A percentile compares a stretch with the other conserved stretches of the same genome.
phyloP scores from a whole-genome alignment of 2,888 invertebrate species.

The Pristionchus fissidentatus region DNA sequence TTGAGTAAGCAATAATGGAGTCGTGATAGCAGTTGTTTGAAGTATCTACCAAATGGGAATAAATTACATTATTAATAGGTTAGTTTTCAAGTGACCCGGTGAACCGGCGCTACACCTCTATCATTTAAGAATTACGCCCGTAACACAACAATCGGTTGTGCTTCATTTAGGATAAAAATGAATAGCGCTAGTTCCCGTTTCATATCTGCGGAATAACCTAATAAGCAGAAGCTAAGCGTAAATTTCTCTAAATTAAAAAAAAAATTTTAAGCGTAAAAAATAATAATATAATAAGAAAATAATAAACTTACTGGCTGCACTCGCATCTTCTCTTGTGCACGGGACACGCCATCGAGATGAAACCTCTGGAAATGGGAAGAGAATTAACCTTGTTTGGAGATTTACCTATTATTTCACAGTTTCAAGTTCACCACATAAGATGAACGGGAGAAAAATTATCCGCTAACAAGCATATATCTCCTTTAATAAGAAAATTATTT shows the following conservation, averaged over 20 bases:
- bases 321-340: slow-evolving; percentile 40
- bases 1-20: too few relatives aligned
- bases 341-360: slow-evolving; percentile 42
- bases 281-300: not conserved
- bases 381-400: not conserved
- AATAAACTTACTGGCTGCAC: slow-evolving; percentile 29
- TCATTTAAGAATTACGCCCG: not conserved
- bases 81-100: too few relatives aligned
- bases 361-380: slow-evolving; percentile 5
- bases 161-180: too few relatives aligned
- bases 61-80: too few relatives aligned
- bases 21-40: not conserved
- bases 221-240: not conserved
- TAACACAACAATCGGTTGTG: too few relatives aligned
- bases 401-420: not conserved
- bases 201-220: not conserved
- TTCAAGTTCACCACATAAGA: not conserved
- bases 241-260: not conserved
- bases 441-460: not conserved
- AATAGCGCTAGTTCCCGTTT: too few relatives aligned
- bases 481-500: not conserved
- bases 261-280: too few relatives aligned
- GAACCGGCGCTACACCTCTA: not conserved
- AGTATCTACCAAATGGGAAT: too few relatives aligned
- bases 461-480: not conserved